Percentiles rank a stretch among this genome's conserved stretches.
Conservation (phyloP, 2,797 vertebrate genomes). For the Amniataba percoides region DNA sequence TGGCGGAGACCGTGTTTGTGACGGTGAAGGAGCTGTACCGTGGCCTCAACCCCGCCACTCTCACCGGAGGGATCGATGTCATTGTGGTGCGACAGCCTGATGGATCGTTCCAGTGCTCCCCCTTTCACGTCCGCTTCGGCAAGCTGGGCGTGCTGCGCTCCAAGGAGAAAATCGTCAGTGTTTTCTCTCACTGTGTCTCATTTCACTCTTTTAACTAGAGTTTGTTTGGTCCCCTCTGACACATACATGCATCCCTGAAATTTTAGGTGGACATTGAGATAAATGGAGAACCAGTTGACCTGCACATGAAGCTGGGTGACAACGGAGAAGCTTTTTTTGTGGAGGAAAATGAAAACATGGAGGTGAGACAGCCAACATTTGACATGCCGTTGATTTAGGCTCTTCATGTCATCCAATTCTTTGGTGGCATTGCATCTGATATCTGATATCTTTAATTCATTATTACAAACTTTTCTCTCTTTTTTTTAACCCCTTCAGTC, state of each 20-base stretch:
- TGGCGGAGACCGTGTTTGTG: constrained; percentile 92
- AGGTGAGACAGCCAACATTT: constrained; percentile 65
- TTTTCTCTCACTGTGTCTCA: not conserved
- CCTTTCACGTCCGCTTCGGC: constrained; percentile 96
- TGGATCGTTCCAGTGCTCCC: constrained; percentile 93
- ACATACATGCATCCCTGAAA: not conserved
- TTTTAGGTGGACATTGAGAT: constrained; percentile 96
- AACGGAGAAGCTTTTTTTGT: constrained; percentile 98
- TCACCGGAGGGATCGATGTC: constrained; percentile 94
- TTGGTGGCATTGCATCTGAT: not conserved
- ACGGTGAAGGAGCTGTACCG: constrained; percentile 93
- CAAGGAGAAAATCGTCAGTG: constrained; percentile 94
- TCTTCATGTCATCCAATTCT: not conserved
- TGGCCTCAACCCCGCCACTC: constrained; percentile 93
- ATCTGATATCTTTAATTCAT: not conserved
- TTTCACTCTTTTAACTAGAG: not conserved
- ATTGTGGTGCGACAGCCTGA: constrained; percentile 93
- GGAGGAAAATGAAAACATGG: constrained; percentile 86
- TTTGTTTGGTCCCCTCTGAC: not conserved
- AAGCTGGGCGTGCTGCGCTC: constrained; percentile 95
- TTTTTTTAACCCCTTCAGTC: constrained; percentile 53
- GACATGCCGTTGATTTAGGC: not conserved
- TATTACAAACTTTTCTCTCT: not conserved
- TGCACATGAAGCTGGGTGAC: constrained; percentile 97
- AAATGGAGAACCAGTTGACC: constrained; percentile 92